Base-by-base conservation (phyloP, 2,797 vertebrate species). In the Chrysocyon brachyurus region DNA sequence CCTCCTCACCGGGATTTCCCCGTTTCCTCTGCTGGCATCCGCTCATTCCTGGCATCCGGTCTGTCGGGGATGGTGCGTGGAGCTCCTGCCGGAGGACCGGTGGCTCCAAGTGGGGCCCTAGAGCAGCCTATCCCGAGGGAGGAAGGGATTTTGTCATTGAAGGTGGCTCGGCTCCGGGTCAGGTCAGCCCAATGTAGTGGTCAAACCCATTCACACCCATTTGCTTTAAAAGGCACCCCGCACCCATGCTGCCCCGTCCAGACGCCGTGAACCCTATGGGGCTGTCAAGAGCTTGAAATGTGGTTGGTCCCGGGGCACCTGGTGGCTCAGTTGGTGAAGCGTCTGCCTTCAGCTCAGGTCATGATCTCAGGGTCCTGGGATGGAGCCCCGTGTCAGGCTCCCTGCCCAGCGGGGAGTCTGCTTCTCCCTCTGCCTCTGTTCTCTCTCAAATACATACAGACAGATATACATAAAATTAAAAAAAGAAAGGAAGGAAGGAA, bases 31-130 rank as follows among this genome's bases (percentile, higher is more conserved):
- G 28, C 4, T 11, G 70, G 14, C 11, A 14, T n/a, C 17, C 0
- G 15, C 0, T 28, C 1, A 3, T 14, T 66, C n/a, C 3, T 72
- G 33, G 52, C 36, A 1, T n/a, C 21, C 0, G 6, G 2, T 4
- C 6, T 12, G 0, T 22, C 87, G 12, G 28, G 21, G 59, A 22
- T 0, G 16, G 22, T 2, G 36, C 0, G 2, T 6, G 22, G 68
- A 10, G 31, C 33, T 26, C 59, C 16, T 10, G 33, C 26, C 36
- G 31, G 77, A 3, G 57, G 26, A 5, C 1, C 1, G 4, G 28
- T 4, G 49, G 28, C 21, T 57, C 59, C 8, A 0, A 2, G 16
- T 0, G 2, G 19, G 33, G 6, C 0, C 46, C 5, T 0, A 1
- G 52, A 54, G 22, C 70, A 11, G 54, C 46, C 28, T 3, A 7